These are phyloP conservation scores for Poeciliopsis turneri DNA, from an alignment of 2,797 vertebrate genomes.

Conservation along the genomic window DNA sequence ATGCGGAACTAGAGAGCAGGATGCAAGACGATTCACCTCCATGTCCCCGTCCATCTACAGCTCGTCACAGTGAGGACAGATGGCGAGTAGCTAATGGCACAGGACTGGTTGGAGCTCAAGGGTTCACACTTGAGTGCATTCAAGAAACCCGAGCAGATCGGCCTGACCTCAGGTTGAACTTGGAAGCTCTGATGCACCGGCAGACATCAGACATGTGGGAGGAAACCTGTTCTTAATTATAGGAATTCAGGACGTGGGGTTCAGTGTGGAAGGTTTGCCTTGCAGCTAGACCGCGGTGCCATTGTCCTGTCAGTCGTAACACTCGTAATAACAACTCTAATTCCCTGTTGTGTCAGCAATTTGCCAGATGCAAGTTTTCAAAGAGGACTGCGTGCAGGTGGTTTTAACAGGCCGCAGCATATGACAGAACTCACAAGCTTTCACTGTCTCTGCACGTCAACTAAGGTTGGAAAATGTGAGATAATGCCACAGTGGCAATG, in stretches of 20 bases:
- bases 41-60: not conserved
- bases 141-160: slow-evolving; percentile 44
- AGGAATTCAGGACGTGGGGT: slow-evolving; percentile 16
- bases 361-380: slow-evolving; percentile 21
- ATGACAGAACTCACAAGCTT: slow-evolving; percentile 25
- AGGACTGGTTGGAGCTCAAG: slow-evolving; percentile 13
- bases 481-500: not conserved
- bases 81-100: not conserved
- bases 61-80: not conserved
- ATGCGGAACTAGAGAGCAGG: not conserved
- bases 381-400: slow-evolving; percentile 18
- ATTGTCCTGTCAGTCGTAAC: slow-evolving; percentile 12
- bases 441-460: slow-evolving; percentile 17
- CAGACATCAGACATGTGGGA: slow-evolving; percentile 16
- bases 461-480: slow-evolving; percentile 23
- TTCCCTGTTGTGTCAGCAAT: slow-evolving; percentile 37
- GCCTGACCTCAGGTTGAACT: slow-evolving; percentile 56
- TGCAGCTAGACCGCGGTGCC: slow-evolving; percentile 18
- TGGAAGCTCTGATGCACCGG: slow-evolving; percentile 11
- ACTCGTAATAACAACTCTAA: slow-evolving; percentile 40
- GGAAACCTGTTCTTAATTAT: slow-evolving; percentile 35
- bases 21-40: not conserved
- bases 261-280: slow-evolving; percentile 4
- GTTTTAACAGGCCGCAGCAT: slow-evolving; percentile 46
- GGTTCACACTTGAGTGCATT: slow-evolving; percentile 34